These are phyloP conservation scores for Clarias magur DNA, from an alignment of 2,113 vertebrate genomes.

Conservation along the genomic window DNA sequence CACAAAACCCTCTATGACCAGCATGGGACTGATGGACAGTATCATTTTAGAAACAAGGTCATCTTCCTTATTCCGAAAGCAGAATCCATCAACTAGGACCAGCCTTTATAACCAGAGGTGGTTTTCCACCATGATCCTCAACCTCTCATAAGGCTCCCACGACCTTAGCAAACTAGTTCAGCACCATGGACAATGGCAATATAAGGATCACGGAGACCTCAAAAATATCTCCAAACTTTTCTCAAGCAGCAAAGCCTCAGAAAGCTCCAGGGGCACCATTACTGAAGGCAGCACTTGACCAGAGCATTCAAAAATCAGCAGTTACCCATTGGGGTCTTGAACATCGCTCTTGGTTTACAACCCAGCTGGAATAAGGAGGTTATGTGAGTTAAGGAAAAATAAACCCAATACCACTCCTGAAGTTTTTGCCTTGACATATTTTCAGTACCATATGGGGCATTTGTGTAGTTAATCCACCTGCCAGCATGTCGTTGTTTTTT, in stretches of 20 bases:
- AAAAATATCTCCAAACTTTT: not conserved
- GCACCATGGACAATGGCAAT: not conserved
- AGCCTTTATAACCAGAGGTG: not conserved
- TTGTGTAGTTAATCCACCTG: not conserved
- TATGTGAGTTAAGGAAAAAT: not conserved
- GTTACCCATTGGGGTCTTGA: not conserved
- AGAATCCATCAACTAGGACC: not conserved
- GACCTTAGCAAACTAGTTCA: not conserved
- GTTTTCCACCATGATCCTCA: not conserved
- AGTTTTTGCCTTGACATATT: not conserved
- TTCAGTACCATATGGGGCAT: not conserved
- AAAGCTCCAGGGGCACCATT: conserved; percentile 8
- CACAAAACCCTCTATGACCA: not conserved
- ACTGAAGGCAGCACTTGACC: not conserved
- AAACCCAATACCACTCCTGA: not conserved
- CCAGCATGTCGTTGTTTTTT: not conserved
- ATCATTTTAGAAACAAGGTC: not conserved
- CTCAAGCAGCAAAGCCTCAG: not conserved
- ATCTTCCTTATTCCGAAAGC: not conserved
- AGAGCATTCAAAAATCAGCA: not conserved
- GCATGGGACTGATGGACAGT: not conserved
- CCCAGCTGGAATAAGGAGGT: not conserved
- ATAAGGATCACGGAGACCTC: not conserved
- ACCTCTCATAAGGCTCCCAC: not conserved
- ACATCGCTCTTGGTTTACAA: not conserved